Conservation (phyloP, 2,888 invertebrate species). For the Drosophila siamana region DNA sequence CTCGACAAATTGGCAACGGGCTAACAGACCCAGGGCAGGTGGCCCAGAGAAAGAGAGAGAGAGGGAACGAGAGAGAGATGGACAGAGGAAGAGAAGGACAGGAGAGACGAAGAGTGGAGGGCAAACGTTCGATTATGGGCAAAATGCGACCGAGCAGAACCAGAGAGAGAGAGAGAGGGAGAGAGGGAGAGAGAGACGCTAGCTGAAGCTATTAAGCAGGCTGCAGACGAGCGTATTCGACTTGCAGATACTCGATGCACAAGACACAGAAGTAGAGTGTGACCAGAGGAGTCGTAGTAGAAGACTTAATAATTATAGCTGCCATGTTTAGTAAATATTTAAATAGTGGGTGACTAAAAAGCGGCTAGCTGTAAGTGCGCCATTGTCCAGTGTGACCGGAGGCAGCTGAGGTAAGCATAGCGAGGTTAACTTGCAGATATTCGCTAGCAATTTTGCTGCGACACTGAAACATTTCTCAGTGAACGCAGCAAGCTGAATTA, state of each 20-base stretch:
- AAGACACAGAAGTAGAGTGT: too few species aligned
- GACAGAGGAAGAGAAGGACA: background rate
- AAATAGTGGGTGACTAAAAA: too few species aligned
- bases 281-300: too few species aligned
- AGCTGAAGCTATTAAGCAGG: background rate
- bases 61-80: background rate
- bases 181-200: slow-evolving; percentile 30
- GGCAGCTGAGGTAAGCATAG: too few species aligned
- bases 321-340: too few species aligned
- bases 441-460: too few species aligned
- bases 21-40: background rate
- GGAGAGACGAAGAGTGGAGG: slow-evolving; percentile 4
- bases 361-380: too few species aligned
- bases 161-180: slow-evolving; percentile 41
- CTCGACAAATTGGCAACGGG: slow-evolving; percentile 39
- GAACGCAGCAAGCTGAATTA: too few species aligned
- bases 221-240: background rate
- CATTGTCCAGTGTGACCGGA: too few species aligned
- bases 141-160: slow-evolving; percentile 83
- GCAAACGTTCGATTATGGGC: slow-evolving; percentile 71
- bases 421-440: too few species aligned
- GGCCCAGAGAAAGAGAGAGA: slow-evolving; percentile 3
- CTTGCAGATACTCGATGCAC: background rate
- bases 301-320: too few species aligned
- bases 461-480: too few species aligned